phyloP scores from a whole-genome alignment of 2,113 vertebrate genomes.

The Atlantisia rogersi region DNA sequence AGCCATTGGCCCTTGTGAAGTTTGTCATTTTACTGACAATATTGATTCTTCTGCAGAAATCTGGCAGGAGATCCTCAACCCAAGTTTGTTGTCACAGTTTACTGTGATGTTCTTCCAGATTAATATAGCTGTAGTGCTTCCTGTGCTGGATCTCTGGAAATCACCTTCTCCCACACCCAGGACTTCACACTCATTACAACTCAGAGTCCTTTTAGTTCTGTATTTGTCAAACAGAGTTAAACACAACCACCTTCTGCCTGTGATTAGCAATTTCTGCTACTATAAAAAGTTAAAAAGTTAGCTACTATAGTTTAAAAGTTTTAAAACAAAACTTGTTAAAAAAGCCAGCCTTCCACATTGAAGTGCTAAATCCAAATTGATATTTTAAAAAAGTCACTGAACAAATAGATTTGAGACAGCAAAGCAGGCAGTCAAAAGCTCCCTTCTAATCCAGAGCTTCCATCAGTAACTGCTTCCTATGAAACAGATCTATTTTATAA shows the following conservation, averaged over 20 bases:
- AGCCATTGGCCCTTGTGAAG: neutral
- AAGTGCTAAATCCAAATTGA: neutral
- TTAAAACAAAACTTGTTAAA: neutral
- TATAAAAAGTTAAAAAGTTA: neutral
- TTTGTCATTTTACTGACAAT: neutral
- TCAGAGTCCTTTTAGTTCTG: neutral
- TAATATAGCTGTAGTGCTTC: constrained; percentile 1
- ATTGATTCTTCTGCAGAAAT: neutral
- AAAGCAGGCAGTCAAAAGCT: neutral
- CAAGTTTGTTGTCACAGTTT: neutral
- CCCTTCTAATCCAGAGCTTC: neutral
- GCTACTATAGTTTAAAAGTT: neutral
- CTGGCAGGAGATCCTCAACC: neutral
- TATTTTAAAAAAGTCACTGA: neutral
- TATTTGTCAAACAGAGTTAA: neutral
- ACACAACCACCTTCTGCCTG: neutral
- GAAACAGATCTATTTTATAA: neutral
- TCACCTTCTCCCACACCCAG: neutral
- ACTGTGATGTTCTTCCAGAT: neutral
- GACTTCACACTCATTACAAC: neutral
- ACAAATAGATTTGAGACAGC: neutral
- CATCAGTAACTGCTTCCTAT: neutral
- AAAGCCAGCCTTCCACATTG: neutral
- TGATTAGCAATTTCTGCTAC: neutral
- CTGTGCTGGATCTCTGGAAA: constrained; percentile 18